Evolutionary conservation across 2,888 invertebrate species (phyloP).

Genomic region (Drosophila crucigera): DNA sequence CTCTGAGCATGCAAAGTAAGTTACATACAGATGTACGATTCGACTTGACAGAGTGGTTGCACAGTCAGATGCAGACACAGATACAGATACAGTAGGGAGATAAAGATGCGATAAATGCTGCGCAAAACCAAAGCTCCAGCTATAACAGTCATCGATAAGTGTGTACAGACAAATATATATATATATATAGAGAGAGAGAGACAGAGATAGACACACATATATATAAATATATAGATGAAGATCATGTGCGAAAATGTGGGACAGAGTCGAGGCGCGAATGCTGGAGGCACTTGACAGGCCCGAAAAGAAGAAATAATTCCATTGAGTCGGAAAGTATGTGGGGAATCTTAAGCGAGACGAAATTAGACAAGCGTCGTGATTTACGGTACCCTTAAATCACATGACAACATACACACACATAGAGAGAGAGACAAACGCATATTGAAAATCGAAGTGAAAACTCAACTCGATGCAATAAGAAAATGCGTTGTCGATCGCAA

Average conservation of each 20-base stretch:
- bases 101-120: slow-evolving; percentile 43
- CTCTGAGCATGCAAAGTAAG: slow-evolving; percentile 36
- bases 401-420: slow-evolving; percentile 57
- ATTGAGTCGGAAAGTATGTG: slow-evolving; percentile 83
- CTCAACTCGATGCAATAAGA: slow-evolving; percentile 44
- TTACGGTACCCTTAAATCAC: slow-evolving; percentile 84
- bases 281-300: slow-evolving; percentile 75
- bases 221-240: slow-evolving; percentile 31
- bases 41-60: slow-evolving; percentile 20
- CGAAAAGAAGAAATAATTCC: slow-evolving; percentile 76
- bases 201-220: slow-evolving; percentile 8
- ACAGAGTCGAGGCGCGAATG: slow-evolving; percentile 29
- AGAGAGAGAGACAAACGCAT: slow-evolving; percentile 21
- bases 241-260: slow-evolving; percentile 60
- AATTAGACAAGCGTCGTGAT: slow-evolving; percentile 85
- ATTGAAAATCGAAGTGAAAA: slow-evolving; percentile 74
- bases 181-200: slow-evolving; percentile 5
- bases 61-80: slow-evolving; percentile 16
- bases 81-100: slow-evolving; percentile 31
- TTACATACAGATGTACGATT: slow-evolving; percentile 17
- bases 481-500: slow-evolving; percentile 61
- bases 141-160: slow-evolving; percentile 59
- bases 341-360: slow-evolving; percentile 81
- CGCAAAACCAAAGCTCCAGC: slow-evolving; percentile 38
- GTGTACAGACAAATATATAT: slow-evolving; percentile 18